phyloP scores from a whole-genome alignment of 2,113 vertebrate genomes.

The Crotalus viridis region DNA sequence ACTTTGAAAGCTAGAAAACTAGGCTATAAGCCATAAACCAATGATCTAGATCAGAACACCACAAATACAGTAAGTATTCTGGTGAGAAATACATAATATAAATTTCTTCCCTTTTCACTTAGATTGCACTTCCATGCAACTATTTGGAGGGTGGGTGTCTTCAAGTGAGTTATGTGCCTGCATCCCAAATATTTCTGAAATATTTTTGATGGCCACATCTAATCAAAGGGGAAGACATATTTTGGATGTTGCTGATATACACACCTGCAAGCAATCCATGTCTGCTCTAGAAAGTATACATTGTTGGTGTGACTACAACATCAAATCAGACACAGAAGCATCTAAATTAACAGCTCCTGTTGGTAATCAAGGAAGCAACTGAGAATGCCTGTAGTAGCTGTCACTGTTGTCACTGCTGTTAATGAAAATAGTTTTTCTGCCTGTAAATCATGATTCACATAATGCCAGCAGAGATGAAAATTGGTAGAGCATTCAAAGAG shows the following conservation, averaged over 20 bases:
- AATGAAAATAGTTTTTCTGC: background rate
- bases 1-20: conserved; percentile 5
- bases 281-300: background rate
- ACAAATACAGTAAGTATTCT: background rate
- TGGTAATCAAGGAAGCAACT: background rate
- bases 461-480: background rate
- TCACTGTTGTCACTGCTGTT: background rate
- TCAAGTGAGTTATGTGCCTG: background rate
- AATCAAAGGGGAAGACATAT: background rate
- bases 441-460: background rate
- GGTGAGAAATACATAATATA: background rate
- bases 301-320: background rate
- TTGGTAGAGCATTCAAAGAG: background rate
- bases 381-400: background rate
- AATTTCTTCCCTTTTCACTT: background rate
- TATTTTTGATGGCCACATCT: background rate
- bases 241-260: background rate
- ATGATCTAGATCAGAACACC: background rate
- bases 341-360: background rate
- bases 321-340: background rate
- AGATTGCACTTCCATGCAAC: background rate
- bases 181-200: background rate
- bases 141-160: background rate
- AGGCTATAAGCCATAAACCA: background rate
- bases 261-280: background rate